Conservation (phyloP, 2,888 invertebrate genomes). For the Drosophila emarginata region DNA sequence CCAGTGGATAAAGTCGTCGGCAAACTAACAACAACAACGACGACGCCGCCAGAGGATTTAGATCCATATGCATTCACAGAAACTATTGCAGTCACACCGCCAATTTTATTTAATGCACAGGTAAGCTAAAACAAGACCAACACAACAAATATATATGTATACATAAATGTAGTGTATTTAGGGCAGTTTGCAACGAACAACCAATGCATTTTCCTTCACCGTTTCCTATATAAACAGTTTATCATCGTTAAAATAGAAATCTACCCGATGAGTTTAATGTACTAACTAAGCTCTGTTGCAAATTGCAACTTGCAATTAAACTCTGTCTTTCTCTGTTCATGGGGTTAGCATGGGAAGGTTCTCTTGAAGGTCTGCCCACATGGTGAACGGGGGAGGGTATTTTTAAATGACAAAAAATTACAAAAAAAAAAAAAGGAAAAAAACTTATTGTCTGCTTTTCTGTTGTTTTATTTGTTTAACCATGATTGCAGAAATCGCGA, state of each 20-base stretch:
- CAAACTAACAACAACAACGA: constrained; percentile 37
- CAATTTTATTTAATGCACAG: constrained; percentile 82
- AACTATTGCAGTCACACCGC: constrained; percentile 81
- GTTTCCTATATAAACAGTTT: no score
- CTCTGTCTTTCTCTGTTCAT: neutral
- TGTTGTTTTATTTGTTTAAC: constrained; percentile 15
- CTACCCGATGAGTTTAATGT: no score
- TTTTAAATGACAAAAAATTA: constrained; percentile 2
- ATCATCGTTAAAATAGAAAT: no score
- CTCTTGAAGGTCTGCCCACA: neutral
- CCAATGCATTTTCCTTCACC: no score
- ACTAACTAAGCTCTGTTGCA: no score
- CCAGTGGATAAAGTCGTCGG: no score
- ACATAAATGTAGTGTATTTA: no score
- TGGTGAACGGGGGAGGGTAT: neutral
- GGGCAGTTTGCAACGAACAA: no score
- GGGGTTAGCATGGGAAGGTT: neutral
- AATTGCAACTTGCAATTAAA: no score
- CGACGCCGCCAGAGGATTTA: constrained; percentile 81
- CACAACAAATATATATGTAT: neutral
- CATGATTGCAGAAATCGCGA: constrained; percentile 73
- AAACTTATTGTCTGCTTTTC: constrained; percentile 1
- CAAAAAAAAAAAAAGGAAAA: neutral
- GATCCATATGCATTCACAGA: constrained; percentile 83
- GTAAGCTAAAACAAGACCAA: constrained; percentile 51